phyloP scores from a whole-genome alignment of 2,797 vertebrate species.

The Brotogeris chrysoptera region DNA sequence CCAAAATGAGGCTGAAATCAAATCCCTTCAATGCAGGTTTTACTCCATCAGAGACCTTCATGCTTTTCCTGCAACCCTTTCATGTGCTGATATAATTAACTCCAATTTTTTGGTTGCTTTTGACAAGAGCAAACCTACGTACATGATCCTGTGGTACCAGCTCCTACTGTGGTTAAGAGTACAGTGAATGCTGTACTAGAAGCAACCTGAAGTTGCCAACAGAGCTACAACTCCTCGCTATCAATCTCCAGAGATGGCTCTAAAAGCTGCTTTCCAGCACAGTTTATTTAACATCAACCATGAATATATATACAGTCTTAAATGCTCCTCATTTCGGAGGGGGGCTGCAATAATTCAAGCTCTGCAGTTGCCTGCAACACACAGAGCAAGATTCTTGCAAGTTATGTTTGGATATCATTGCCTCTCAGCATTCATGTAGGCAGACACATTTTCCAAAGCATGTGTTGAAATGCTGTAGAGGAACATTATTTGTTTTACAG shows the following conservation, averaged over 20 bases:
- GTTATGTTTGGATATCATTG: neutral
- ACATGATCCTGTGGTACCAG: neutral
- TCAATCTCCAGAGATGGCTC: neutral
- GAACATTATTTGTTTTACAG: neutral
- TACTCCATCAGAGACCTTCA: neutral
- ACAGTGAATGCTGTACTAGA: neutral
- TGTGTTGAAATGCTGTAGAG: neutral
- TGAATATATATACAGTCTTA: neutral
- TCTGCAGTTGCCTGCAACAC: neutral
- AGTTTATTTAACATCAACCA: slow-evolving; percentile 31
- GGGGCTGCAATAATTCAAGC: neutral
- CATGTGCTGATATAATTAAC: neutral
- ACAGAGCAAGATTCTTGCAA: neutral
- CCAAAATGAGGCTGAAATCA: neutral
- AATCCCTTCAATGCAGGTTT: neutral
- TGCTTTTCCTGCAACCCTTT: neutral
- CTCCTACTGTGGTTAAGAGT: neutral
- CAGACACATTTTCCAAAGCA: neutral
- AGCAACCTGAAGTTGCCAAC: neutral
- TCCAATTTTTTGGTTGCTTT: neutral
- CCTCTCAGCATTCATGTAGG: neutral
- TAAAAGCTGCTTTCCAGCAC: neutral
- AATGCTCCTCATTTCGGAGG: neutral
- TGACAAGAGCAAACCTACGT: neutral
- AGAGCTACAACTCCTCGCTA: neutral